These are phyloP conservation scores for Hybos culiciformis DNA, from an alignment of 2,888 invertebrate species.

Conservation along the genomic window DNA sequence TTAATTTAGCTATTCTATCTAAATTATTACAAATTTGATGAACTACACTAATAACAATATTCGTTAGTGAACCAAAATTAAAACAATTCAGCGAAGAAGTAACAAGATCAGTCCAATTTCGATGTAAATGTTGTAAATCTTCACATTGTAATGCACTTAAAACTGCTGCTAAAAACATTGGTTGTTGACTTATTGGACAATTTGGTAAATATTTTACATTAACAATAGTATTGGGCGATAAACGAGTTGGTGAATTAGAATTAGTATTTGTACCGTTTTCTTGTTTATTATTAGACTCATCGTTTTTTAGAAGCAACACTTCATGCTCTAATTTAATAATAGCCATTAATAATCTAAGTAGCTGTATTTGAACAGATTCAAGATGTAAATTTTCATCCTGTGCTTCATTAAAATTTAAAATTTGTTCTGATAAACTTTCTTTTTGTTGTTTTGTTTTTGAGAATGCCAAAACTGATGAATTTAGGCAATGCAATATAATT, in stretches of 20 bases:
- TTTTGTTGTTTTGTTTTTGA: slow-evolving; percentile 17
- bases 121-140: slow-evolving; percentile 58
- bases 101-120: slow-evolving; percentile 70
- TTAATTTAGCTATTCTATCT: slow-evolving; percentile 43
- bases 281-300: slow-evolving; percentile 25
- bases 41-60: slow-evolving; percentile 62
- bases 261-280: slow-evolving; percentile 20
- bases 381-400: slow-evolving; percentile 47
- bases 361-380: slow-evolving; percentile 54
- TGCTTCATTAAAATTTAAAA: slow-evolving; percentile 58
- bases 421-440: slow-evolving; percentile 55
- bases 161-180: slow-evolving; percentile 68
- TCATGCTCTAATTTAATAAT: slow-evolving; percentile 64
- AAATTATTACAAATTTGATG: slow-evolving; percentile 60
- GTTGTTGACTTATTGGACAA: slow-evolving; percentile 59
- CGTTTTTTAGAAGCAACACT: slow-evolving; percentile 42
- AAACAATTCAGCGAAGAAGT: slow-evolving; percentile 69
- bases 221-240: slow-evolving; percentile 24
- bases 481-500: slow-evolving; percentile 62
- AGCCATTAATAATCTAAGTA: slow-evolving; percentile 52
- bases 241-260: slow-evolving; percentile 24
- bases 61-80: slow-evolving; percentile 54
- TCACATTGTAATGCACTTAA: slow-evolving; percentile 60
- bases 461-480: slow-evolving; percentile 51
- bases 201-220: slow-evolving; percentile 49